Evolutionary conservation across 2,888 invertebrate genomes (phyloP).

Genomic region (Agriopis marginaria): DNA sequence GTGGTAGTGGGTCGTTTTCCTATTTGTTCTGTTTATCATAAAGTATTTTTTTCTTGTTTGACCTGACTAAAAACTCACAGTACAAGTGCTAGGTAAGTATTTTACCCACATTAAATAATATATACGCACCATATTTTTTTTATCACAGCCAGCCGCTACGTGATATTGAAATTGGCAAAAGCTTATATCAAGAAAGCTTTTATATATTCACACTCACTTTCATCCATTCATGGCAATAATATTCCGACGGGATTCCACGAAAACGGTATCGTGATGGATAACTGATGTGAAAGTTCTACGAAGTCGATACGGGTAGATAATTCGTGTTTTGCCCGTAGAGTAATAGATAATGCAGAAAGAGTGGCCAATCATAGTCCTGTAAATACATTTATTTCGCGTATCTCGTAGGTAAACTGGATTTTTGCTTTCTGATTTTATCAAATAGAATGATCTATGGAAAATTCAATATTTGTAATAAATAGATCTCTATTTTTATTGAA

Average conservation of each 20-base stretch:
- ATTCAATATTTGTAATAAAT: too few species aligned
- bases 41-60: too few species aligned
- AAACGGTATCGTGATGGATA: slow-evolving; percentile 14
- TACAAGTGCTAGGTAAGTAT: neutral
- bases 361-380: neutral
- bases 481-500: too few species aligned
- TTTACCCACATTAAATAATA: neutral
- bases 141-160: neutral
- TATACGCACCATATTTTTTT: neutral
- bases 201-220: slow-evolving; percentile 13
- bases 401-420: too few species aligned
- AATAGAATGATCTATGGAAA: too few species aligned
- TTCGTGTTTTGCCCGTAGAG: neutral
- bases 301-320: slow-evolving; percentile 1
- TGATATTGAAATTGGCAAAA: slow-evolving; percentile 19
- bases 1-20: too few species aligned
- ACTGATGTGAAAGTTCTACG: slow-evolving; percentile 11
- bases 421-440: too few species aligned
- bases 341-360: neutral
- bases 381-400: too few species aligned
- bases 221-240: slow-evolving; percentile 14
- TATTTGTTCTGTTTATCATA: too few species aligned
- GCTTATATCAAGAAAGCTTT: slow-evolving; percentile 15
- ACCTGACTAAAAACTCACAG: too few species aligned
- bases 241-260: slow-evolving; percentile 15